Percentiles rank a stretch among this genome's conserved stretches.
These are phyloP conservation scores for Trogon melanurus DNA, from an alignment of 2,113 vertebrate species.

Conservation along the genomic window DNA sequence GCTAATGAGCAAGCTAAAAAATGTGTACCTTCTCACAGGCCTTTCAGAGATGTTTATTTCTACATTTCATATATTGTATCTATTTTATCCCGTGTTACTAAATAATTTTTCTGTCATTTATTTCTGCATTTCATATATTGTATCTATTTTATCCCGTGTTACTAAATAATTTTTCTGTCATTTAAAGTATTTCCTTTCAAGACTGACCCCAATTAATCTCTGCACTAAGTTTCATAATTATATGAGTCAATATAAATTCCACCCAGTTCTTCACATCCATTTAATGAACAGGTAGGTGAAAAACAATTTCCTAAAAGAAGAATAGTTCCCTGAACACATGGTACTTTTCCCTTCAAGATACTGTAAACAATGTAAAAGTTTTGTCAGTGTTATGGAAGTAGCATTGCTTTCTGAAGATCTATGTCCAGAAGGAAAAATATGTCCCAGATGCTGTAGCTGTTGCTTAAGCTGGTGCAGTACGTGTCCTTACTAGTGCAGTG, in stretches of 20 bases:
- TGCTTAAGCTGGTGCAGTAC: not conserved
- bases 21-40: not conserved
- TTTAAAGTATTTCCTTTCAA: not conserved
- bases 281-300: not conserved
- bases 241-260: not conserved
- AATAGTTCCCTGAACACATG: not conserved
- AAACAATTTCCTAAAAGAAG: not conserved
- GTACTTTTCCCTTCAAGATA: not conserved
- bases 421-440: slow-evolving; percentile 15
- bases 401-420: slow-evolving; percentile 9
- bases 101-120: not conserved
- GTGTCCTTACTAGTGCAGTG: slow-evolving; percentile 16
- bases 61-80: not conserved
- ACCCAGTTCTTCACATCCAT: not conserved
- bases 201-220: not conserved
- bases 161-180: not conserved
- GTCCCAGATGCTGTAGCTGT: slow-evolving; percentile 36
- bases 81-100: not conserved
- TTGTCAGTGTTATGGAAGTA: slow-evolving; percentile 9
- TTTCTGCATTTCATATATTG: not conserved
- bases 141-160: not conserved
- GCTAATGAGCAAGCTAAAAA: not conserved
- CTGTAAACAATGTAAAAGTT: not conserved
- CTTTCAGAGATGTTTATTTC: not conserved
- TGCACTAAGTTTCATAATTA: not conserved